phyloP scores from a whole-genome alignment of 2,888 invertebrate species.

The Dichetophora obliterata region DNA sequence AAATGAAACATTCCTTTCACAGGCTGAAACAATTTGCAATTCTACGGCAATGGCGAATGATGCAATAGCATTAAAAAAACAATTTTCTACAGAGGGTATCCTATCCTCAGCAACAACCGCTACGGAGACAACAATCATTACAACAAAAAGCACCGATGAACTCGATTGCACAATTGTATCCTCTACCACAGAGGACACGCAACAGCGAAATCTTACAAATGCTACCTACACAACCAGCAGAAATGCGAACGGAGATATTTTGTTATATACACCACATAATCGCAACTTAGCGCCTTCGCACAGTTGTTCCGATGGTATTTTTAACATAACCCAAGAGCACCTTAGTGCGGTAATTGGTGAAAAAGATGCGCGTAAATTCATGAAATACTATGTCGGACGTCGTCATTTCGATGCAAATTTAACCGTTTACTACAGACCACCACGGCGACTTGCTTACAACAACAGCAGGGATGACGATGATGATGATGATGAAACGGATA shows the following conservation, averaged over 20 bases:
- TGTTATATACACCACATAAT: slow-evolving; percentile 54
- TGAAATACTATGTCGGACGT: slow-evolving; percentile 57
- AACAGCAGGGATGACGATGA: neutral
- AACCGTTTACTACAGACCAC: slow-evolving; percentile 60
- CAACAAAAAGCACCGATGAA: slow-evolving; percentile 29
- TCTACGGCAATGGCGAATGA: slow-evolving; percentile 56
- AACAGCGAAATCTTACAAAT: slow-evolving; percentile 28
- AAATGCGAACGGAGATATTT: slow-evolving; percentile 49
- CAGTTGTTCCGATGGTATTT: slow-evolving; percentile 44
- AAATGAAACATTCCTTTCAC: slow-evolving; percentile 51
- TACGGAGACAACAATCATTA: neutral
- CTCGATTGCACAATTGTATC: slow-evolving; percentile 60
- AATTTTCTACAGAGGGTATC: slow-evolving; percentile 17
- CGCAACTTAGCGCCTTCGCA: slow-evolving; percentile 23
- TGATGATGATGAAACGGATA: slow-evolving; percentile 45
- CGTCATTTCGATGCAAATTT: slow-evolving; percentile 58
- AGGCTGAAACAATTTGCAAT: slow-evolving; percentile 54
- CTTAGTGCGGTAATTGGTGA: slow-evolving; percentile 57
- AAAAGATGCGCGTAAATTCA: slow-evolving; percentile 55
- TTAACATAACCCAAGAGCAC: slow-evolving; percentile 58
- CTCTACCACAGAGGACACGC: slow-evolving; percentile 54
- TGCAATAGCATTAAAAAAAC: slow-evolving; percentile 46
- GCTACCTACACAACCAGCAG: slow-evolving; percentile 11
- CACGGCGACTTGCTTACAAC: too few species aligned
- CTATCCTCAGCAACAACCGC: neutral